phyloP scores from a whole-genome alignment of 1,140 invertebrate species.

The Leptinotarsa lineolata region DNA sequence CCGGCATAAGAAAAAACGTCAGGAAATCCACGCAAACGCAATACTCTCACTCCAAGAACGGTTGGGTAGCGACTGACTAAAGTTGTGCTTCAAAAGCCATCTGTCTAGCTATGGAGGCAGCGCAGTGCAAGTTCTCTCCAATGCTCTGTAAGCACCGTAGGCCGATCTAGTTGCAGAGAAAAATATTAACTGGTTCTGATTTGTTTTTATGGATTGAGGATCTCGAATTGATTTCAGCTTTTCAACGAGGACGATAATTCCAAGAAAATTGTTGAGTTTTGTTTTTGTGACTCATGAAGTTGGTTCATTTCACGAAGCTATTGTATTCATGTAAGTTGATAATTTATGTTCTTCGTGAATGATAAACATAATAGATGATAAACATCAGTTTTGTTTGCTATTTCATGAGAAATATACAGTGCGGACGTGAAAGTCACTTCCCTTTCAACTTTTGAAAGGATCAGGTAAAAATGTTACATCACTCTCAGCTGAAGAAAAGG shows the following conservation, averaged over 20 bases:
- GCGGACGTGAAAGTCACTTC: too few relatives aligned
- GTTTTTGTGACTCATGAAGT: background rate
- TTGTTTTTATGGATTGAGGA: constrained; percentile 38
- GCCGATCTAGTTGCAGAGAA: constrained; percentile 37
- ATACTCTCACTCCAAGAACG: background rate
- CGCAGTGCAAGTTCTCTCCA: constrained; percentile 14
- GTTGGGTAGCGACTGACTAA: constrained; percentile 15
- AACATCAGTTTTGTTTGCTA: too few relatives aligned
- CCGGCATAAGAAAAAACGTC: background rate
- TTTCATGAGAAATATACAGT: too few relatives aligned
- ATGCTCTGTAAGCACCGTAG: constrained; percentile 21
- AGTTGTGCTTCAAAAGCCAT: constrained; percentile 18
- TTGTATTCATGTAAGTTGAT: background rate
- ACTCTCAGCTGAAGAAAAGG: too few relatives aligned
- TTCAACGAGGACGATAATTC: background rate
- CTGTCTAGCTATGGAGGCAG: constrained; percentile 13
- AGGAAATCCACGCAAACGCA: constrained; percentile 13
- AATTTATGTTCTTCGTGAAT: background rate
- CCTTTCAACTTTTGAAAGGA: too few relatives aligned
- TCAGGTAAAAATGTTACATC: too few relatives aligned
- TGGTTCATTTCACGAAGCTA: background rate
- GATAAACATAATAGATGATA: too few relatives aligned
- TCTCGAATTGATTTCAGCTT: constrained; percentile 31
- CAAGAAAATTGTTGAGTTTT: background rate
- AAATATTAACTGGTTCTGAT: constrained; percentile 40